Evolutionary conservation across 2,113 vertebrate genomes (phyloP), one percentile per base, ranked within the genome.

Genomic region (Laticauda laticaudata): DNA sequence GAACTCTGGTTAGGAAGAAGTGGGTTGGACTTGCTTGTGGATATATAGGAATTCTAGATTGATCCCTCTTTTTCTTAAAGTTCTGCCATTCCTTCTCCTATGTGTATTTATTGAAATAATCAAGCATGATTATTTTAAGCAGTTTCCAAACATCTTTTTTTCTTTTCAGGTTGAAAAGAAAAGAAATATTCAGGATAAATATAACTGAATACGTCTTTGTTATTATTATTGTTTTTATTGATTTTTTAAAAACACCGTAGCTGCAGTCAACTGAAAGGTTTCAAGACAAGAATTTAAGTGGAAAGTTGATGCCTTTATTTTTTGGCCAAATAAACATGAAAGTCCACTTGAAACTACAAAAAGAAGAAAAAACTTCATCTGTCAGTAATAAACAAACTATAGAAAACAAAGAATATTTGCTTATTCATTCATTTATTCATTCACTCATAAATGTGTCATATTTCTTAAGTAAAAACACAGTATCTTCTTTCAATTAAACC

Each of bases 71-170:
- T 69, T 69, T 69, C 64, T 69, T 29, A 6, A 34, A 2, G 64
- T 69, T 69, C 29, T 34, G 64, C 64, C 64, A 15, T 23, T 57
- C 56, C 56, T 54, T 54, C 59, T n/a, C 64, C 29, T 69, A 15
- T 4, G 5, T 69, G 75, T 81, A 81, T 81, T 81, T 81, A 81
- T 18, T 39, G 34, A 81, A 81, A 39, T 81, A 7, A 81, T 81
- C 75, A 81, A 43, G 75, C 34, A 88, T 94, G 86, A 87, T 56
- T 57, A 88, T 95, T 97, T 95, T 86, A 96, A 92, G 86, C 92
- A 54, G 69, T 92, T 96, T 95, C 87, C 93, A 96, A 56, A 91
- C 92, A 93, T 85, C 93, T 92, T 81, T 94, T 81, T 95, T 94
- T 54, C 56, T 94, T 21, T 94, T 90, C 91, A 34, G 95, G 95